These are phyloP conservation scores for Luffia ferchaultella DNA, from an alignment of 2,888 invertebrate species.

Conservation along the genomic window DNA sequence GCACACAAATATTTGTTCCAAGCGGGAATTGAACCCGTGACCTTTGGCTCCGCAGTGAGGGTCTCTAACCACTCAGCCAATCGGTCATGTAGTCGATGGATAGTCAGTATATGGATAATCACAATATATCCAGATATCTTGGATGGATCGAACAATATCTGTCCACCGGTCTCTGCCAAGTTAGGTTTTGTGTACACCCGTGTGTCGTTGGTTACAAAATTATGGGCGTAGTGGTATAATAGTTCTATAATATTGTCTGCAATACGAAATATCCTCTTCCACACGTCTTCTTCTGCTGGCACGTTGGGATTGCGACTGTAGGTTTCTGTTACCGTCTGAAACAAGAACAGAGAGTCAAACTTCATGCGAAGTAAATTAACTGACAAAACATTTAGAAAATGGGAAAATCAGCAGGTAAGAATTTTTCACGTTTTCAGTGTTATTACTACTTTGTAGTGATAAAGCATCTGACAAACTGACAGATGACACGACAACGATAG, in stretches of 20 bases:
- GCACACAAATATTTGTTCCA: no score
- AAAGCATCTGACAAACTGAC: no score
- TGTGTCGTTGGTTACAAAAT: slow-evolving; percentile 69
- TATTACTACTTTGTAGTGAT: no score
- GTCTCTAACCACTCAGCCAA: no score
- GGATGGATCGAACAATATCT: slow-evolving; percentile 69
- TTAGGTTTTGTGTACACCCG: slow-evolving; percentile 74
- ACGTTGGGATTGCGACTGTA: slow-evolving; percentile 64
- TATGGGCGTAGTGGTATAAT: slow-evolving; percentile 70
- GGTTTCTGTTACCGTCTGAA: slow-evolving; percentile 68
- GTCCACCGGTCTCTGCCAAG: slow-evolving; percentile 74
- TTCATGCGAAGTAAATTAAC: neutral
- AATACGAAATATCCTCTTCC: slow-evolving; percentile 70
- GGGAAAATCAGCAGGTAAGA: no score
- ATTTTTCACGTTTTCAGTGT: neutral
- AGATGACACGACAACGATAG: no score
- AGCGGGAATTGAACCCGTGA: no score
- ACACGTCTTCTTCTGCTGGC: slow-evolving; percentile 70
- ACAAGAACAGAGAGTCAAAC: neutral
- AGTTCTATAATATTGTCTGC: slow-evolving; percentile 68
- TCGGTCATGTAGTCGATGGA: no score
- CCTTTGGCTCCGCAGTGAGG: no score
- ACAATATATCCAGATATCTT: slow-evolving; percentile 74
- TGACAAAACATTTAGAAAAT: neutral
- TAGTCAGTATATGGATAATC: no score